These are phyloP conservation scores for Lagothrix lagotricha DNA, from an alignment of 2,797 vertebrate genomes.

Conservation along the genomic window DNA sequence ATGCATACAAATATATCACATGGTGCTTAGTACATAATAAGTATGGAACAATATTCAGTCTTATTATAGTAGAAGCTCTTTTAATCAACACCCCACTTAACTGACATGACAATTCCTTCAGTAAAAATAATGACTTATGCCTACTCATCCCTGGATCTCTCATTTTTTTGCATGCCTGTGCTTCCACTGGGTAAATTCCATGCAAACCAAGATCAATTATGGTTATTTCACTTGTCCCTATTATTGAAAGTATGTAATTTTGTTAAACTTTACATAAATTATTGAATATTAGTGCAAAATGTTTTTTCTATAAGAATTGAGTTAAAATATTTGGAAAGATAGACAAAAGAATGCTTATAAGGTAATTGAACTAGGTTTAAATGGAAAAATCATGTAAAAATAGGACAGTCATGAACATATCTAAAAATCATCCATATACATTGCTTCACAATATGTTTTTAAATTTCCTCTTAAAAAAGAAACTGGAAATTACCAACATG, in stretches of 20 bases:
- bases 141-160: fast-evolving
- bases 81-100: neutral
- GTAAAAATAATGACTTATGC: neutral
- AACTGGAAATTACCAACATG: neutral
- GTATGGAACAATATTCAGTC: neutral
- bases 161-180: neutral
- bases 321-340: neutral
- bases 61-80: neutral
- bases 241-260: neutral
- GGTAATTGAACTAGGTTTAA: neutral
- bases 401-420: neutral
- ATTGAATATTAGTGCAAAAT: neutral
- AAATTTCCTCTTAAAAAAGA: neutral
- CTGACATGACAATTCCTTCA: neutral
- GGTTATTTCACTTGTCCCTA: neutral
- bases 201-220: neutral
- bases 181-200: neutral
- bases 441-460: neutral
- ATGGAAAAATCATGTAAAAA: neutral
- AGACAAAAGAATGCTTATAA: neutral
- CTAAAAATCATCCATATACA: neutral
- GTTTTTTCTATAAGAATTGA: neutral
- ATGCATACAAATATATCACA: neutral
- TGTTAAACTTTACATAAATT: neutral
- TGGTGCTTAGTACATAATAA: neutral